phyloP scores from a whole-genome alignment of 1,140 invertebrate species.

The Drosophila simulans region DNA sequence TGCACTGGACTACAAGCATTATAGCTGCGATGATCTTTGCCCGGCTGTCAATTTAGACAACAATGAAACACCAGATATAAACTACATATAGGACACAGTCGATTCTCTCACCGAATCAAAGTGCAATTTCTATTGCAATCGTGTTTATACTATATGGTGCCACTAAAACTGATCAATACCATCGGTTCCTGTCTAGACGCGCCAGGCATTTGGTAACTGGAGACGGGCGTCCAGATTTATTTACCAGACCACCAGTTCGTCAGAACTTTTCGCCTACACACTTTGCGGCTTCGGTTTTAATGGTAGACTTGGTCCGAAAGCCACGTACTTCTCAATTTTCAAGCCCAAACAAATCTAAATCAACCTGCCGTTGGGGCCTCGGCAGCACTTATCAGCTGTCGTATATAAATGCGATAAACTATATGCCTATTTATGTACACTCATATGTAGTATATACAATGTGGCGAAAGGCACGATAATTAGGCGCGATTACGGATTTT shows the following conservation, averaged over 20 bases:
- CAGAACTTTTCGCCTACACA: slow-evolving; percentile 16
- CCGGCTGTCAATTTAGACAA: slow-evolving; percentile 12
- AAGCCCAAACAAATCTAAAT: slow-evolving; percentile 27
- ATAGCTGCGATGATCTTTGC: slow-evolving; percentile 42
- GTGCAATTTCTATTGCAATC: neutral
- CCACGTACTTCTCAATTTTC: slow-evolving; percentile 50
- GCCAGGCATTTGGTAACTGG: slow-evolving; percentile 15
- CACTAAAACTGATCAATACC: neutral
- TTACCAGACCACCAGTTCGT: slow-evolving; percentile 22
- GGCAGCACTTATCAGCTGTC: slow-evolving; percentile 41
- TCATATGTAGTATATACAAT: neutral
- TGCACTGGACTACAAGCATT: slow-evolving; percentile 18
- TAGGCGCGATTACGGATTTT: slow-evolving; percentile 57
- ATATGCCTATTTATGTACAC: slow-evolving; percentile 4
- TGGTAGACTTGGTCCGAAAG: slow-evolving; percentile 22
- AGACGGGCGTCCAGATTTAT: slow-evolving; percentile 32
- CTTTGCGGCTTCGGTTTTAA: slow-evolving; percentile 50
- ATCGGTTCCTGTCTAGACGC: slow-evolving; percentile 13
- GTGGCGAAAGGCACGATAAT: slow-evolving; percentile 28
- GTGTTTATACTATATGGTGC: neutral
- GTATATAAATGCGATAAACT: slow-evolving; percentile 61
- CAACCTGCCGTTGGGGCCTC: slow-evolving; percentile 21
- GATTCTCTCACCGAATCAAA: neutral
- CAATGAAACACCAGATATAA: neutral
- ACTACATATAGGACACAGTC: too few species aligned